These are phyloP conservation scores for Spilarctia lutea DNA, from an alignment of 2,888 invertebrate species.

Conservation along the genomic window DNA sequence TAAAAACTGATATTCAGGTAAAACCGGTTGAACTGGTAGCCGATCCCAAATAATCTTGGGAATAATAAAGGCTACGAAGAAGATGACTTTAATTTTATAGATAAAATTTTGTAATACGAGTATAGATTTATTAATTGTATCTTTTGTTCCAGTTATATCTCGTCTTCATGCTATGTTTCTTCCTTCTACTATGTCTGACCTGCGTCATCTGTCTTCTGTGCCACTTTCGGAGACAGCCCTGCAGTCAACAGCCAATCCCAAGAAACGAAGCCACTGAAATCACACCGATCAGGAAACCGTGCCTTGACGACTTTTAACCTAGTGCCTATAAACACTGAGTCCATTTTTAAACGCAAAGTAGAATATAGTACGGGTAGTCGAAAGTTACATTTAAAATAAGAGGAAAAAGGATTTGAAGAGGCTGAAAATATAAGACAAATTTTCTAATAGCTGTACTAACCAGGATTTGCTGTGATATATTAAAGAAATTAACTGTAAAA, in stretches of 20 bases:
- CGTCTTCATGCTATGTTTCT: slow-evolving; percentile 74
- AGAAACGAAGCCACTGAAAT: slow-evolving; percentile 61
- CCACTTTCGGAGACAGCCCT: slow-evolving; percentile 51
- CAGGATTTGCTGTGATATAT: no score
- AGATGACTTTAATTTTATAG: no score
- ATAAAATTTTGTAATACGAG: no score
- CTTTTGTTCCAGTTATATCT: slow-evolving; percentile 71
- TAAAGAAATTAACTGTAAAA: no score
- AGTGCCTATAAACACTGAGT: slow-evolving; percentile 36
- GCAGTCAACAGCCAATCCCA: slow-evolving; percentile 45
- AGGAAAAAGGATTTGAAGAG: not conserved
- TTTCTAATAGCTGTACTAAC: not conserved
- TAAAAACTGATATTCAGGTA: no score
- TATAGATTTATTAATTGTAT: not conserved
- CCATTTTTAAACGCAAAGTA: slow-evolving; percentile 27
- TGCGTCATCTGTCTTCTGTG: slow-evolving; percentile 64
- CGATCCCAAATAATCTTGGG: no score
- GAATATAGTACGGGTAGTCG: not conserved
- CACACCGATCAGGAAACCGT: slow-evolving; percentile 64
- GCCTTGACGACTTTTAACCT: slow-evolving; percentile 47
- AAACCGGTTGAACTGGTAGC: no score
- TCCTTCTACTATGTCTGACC: slow-evolving; percentile 67
- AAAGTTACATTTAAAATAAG: not conserved
- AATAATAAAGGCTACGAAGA: no score
- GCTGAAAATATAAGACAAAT: not conserved